These are phyloP conservation scores for Polia nebulosa DNA, from an alignment of 2,888 invertebrate species.

Conservation along the genomic window DNA sequence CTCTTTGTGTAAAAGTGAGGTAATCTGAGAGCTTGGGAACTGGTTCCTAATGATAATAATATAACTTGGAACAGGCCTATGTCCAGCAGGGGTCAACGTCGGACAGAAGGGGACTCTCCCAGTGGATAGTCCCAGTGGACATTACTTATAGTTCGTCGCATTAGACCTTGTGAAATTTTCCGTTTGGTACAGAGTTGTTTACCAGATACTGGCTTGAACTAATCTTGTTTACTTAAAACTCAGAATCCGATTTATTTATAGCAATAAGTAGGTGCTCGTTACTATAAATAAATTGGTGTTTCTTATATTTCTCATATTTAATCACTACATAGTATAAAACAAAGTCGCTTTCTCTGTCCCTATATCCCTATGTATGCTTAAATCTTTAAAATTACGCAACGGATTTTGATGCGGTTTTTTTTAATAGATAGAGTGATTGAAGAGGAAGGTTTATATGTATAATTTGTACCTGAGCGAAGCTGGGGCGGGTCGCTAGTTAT, in stretches of 20 bases:
- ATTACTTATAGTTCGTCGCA: neutral
- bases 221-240: conserved; percentile 21
- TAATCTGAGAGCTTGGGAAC: no score
- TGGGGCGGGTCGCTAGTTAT: no score
- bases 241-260: conserved; percentile 7
- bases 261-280: neutral
- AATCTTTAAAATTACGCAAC: no score
- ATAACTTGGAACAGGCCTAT: neutral
- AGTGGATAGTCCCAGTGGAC: neutral
- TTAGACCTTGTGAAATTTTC: neutral
- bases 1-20: no score
- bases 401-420: no score
- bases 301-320: neutral
- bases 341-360: no score
- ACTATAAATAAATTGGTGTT: no score
- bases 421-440: no score
- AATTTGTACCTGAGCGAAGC: no score
- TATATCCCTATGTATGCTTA: no score
- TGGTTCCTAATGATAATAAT: neutral
- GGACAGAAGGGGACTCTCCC: neutral
- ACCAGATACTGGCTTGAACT: neutral
- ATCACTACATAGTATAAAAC: no score
- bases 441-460: no score
- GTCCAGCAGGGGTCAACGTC: neutral
- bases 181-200: conserved; percentile 1